Base-by-base conservation (phyloP, 2,888 invertebrate species). In the Adelognathus sp. region DNA sequence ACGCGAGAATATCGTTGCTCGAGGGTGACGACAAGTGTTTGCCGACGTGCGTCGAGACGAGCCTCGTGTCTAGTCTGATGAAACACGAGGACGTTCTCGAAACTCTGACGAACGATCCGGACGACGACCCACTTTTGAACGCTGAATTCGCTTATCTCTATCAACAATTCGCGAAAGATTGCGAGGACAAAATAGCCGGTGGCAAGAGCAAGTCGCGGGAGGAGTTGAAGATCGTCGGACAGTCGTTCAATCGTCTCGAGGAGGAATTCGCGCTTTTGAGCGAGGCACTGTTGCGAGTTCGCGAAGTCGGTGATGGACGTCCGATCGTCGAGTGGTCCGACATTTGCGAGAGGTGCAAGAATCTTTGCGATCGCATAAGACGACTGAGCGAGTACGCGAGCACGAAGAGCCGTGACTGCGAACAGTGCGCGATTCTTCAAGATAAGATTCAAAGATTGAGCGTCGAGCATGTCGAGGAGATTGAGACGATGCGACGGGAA, bases 1-100 rank as follows among this genome's bases (percentile, higher is more conserved):
- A 96, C 91, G 96, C 96, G 69, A 93, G 96, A 85, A 94, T 96
- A 84, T 93, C 94, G 60, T 94, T 96, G 61, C 92, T 96, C 58
- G 94, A 94, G 74, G 93, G 94, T 64, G 92, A 93, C 85, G 44
- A 16, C 14, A 56, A 29, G 4, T 6, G n/a, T n/a, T n/a, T n/a
- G n/a, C n/a, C n/a, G n/a, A n/a, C n/a, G n/a, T n/a, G 83, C 85
- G 86, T 80, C 72, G 88, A 85, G 27, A 84, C 86, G 77, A 88
- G 84, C 73, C 86, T 88, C 67, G 85, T 90, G 80, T 88, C 88
- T 84, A 90, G 88, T 88, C 86, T 91, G 56, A 88, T 91, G 16
- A 87, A 87, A 79, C 88, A 88, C 73, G 91, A 91, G 61, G 88
- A 89, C 63, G 81, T 86, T 50, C 82, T 90, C n/a, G 84, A 84